phyloP scores from a whole-genome alignment of 2,113 vertebrate genomes.

The Ginglymostoma cirratum region DNA sequence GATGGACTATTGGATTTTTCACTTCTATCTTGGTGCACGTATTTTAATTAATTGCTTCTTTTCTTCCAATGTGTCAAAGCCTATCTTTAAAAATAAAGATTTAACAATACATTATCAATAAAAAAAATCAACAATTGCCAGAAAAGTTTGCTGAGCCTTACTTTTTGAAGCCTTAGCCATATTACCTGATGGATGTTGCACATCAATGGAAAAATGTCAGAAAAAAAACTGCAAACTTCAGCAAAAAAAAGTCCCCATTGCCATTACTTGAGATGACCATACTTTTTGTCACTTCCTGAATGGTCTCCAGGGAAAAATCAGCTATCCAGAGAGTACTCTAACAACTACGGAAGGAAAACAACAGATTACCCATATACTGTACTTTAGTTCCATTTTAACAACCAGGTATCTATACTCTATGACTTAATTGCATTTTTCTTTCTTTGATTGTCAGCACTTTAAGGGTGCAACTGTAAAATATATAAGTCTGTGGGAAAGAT shows the following conservation, averaged over 20 bases:
- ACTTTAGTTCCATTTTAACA: conserved; percentile 23
- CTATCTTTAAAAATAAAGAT: neutral
- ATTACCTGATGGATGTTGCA: conserved; percentile 23
- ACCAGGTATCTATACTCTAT: neutral
- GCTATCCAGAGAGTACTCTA: conserved; percentile 23
- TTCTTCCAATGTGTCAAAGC: neutral
- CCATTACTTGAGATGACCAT: conserved; percentile 11
- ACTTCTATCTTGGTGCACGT: neutral
- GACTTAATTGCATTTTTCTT: conserved; percentile 32
- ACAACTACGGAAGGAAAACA: conserved; percentile 23
- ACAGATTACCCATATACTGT: conserved; percentile 34
- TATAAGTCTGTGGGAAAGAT: conserved; percentile 21
- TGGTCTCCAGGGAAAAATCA: conserved; percentile 15
- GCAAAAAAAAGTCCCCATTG: conserved; percentile 3
- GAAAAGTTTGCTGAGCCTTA: neutral
- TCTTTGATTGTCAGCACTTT: conserved; percentile 33
- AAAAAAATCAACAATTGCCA: neutral
- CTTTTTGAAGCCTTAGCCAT: neutral
- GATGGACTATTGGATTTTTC: neutral
- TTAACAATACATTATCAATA: conserved; percentile 5
- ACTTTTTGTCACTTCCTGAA: conserved; percentile 30
- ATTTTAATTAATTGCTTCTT: neutral
- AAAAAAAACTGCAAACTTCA: conserved; percentile 31
- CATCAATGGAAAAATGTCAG: conserved; percentile 30
- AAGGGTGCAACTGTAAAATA: conserved; percentile 4